Evolutionary conservation across 2,888 invertebrate genomes (phyloP).

Genomic region (Lasioglossum zephyrum): DNA sequence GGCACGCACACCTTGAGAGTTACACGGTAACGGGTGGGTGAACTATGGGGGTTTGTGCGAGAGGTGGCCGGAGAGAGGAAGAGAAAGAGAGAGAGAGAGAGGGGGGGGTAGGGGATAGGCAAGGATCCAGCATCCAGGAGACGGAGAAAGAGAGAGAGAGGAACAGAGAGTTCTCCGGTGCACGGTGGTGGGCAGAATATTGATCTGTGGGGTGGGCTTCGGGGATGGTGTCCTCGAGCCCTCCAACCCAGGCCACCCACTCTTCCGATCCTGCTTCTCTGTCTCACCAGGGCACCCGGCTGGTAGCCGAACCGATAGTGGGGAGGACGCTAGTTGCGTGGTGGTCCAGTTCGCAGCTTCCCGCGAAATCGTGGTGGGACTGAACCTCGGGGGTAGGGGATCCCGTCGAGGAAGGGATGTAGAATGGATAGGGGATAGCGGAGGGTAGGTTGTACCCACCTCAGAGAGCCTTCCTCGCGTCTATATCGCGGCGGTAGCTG

Average conservation of each 20-base stretch:
- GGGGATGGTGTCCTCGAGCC: constrained; percentile 70
- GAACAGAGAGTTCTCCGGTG: constrained; percentile 71
- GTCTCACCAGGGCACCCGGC: constrained; percentile 53
- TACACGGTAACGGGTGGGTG: constrained; percentile 59
- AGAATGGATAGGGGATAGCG: constrained; percentile 47
- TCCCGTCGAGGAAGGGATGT: constrained; percentile 51
- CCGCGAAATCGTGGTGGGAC: constrained; percentile 76
- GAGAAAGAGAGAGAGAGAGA: not conserved
- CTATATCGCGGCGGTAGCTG: constrained; percentile 80
- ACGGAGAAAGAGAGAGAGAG: constrained; percentile 44
- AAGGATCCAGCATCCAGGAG: constrained; percentile 27
- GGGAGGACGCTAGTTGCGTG: constrained; percentile 77
- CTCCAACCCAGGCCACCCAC: constrained; percentile 59
- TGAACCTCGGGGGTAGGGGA: constrained; percentile 53
- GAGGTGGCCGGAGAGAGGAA: not conserved
- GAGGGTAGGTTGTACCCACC: constrained; percentile 64
- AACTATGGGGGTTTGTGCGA: constrained; percentile 63
- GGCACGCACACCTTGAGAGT: constrained; percentile 36
- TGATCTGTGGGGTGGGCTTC: constrained; percentile 82
- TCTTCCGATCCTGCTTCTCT: constrained; percentile 55
- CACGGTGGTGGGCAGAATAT: constrained; percentile 82
- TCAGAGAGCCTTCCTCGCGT: constrained; percentile 64
- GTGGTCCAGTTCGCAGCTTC: constrained; percentile 83
- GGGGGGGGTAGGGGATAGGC: constrained; percentile 4
- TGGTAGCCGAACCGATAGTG: constrained; percentile 61